A percentile compares a stretch with the other conserved stretches of the same genome.
Evolutionary conservation across 2,797 vertebrate species (phyloP).

Genomic region (Rostrhamus sociabilis): DNA sequence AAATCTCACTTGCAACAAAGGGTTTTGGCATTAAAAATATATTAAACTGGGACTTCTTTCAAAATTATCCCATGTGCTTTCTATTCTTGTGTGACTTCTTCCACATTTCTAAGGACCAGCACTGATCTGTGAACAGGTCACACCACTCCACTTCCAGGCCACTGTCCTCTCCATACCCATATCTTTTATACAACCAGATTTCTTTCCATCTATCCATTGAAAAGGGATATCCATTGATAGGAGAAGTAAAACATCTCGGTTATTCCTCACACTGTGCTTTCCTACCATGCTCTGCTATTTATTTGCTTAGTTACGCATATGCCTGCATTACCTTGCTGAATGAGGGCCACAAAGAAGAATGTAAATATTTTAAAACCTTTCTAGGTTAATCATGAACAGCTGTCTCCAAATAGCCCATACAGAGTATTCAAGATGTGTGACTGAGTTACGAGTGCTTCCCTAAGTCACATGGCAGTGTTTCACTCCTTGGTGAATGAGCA

Average conservation of each 20-base stretch:
- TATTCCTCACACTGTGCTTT: background rate
- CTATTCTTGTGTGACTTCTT: background rate
- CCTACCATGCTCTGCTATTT: background rate
- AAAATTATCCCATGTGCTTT: background rate
- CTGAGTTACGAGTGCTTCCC: background rate
- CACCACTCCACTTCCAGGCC: background rate
- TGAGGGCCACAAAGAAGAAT: conserved; percentile 9
- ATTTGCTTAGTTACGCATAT: conserved; percentile 18
- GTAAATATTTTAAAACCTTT: conserved; percentile 54
- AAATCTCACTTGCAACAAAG: conserved; percentile 11
- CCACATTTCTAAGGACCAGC: background rate
- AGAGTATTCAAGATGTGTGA: conserved; percentile 22
- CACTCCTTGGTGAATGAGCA: background rate
- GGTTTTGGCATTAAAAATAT: conserved; percentile 29
- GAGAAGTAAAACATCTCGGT: background rate
- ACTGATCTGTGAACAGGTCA: background rate
- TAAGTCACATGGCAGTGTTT: background rate
- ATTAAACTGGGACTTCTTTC: background rate
- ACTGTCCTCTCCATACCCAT: background rate
- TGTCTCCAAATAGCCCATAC: conserved; percentile 3
- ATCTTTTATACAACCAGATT: background rate
- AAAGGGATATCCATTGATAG: background rate
- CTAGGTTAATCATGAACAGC: conserved; percentile 36
- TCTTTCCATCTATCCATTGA: background rate
- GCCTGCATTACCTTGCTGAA: conserved; percentile 32